Percentiles rank a stretch among this genome's conserved stretches.
These are phyloP conservation scores for Orchesellides sinensis DNA, from an alignment of 2,888 invertebrate species.

Conservation along the genomic window DNA sequence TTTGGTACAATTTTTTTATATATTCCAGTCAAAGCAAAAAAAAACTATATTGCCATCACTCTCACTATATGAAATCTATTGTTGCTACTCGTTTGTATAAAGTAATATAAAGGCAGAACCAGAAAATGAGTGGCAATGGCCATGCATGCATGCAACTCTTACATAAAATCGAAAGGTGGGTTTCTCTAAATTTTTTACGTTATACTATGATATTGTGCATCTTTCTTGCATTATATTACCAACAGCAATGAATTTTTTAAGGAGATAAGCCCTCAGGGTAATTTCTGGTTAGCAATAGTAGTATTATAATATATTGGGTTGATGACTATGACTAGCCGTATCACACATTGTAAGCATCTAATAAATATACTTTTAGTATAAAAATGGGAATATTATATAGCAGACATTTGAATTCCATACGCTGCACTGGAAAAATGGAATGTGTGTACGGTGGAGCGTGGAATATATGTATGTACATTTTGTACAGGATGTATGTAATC, in stretches of 20 bases:
- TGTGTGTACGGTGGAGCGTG: neutral
- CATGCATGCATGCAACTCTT: neutral
- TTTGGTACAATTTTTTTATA: neutral
- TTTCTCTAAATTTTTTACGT: neutral
- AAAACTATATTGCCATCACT: neutral
- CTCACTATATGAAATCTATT: no score
- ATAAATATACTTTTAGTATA: neutral
- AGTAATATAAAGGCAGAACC: no score
- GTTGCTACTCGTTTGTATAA: no score
- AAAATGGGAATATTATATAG: neutral
- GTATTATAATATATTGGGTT: neutral
- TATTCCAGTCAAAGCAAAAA: neutral
- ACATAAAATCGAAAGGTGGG: neutral
- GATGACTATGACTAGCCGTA: neutral
- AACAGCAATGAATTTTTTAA: conserved; percentile 32
- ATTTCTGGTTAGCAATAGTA: conserved; percentile 10
- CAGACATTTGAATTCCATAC: neutral
- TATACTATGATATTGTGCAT: neutral
- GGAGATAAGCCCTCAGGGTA: conserved; percentile 51
- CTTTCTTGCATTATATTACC: conserved; percentile 24
- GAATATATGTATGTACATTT: neutral
- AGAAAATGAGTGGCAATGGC: neutral
- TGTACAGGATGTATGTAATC: neutral
- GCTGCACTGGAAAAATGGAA: neutral
- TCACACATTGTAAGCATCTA: neutral